These are phyloP conservation scores for Australoheros scitulus DNA, from an alignment of 2,113 vertebrate species.

Conservation along the genomic window DNA sequence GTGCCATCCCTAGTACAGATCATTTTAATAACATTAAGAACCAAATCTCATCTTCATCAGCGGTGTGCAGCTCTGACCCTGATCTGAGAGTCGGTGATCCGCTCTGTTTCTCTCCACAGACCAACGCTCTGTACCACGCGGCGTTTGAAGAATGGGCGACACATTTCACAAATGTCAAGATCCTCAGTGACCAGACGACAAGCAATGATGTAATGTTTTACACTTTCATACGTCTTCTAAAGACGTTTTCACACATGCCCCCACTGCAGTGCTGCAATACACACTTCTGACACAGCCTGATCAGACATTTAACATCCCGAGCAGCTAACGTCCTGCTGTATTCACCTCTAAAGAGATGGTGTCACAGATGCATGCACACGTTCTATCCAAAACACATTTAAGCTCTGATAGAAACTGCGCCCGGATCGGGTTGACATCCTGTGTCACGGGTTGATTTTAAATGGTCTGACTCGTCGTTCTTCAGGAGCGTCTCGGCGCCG, in stretches of 20 bases:
- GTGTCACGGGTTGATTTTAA: not conserved
- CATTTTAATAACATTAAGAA: not conserved
- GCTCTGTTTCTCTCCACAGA: slow-evolving; percentile 60
- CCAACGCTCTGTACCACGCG: slow-evolving; percentile 75
- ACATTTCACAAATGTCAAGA: slow-evolving; percentile 71
- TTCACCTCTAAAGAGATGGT: too few species aligned
- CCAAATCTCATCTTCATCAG: not conserved
- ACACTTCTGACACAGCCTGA: too few species aligned
- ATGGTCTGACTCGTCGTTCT: not conserved
- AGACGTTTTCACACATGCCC: not conserved
- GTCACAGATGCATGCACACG: too few species aligned
- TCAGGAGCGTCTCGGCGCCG: slow-evolving; percentile 81
- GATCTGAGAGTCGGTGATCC: not conserved
- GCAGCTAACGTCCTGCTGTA: too few species aligned
- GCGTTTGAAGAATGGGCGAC: slow-evolving; percentile 81
- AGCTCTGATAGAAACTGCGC: not conserved
- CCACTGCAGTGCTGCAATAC: not conserved
- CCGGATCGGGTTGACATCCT: not conserved
- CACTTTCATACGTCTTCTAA: not conserved
- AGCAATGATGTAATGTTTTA: slow-evolving; percentile 76
- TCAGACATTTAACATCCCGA: too few species aligned
- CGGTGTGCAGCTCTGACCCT: not conserved
- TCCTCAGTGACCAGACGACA: slow-evolving; percentile 80
- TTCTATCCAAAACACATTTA: not conserved
- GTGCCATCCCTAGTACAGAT: too few species aligned